Evolutionary conservation across 2,888 invertebrate genomes (phyloP).

Genomic region (Synanthedon myopaeformis): DNA sequence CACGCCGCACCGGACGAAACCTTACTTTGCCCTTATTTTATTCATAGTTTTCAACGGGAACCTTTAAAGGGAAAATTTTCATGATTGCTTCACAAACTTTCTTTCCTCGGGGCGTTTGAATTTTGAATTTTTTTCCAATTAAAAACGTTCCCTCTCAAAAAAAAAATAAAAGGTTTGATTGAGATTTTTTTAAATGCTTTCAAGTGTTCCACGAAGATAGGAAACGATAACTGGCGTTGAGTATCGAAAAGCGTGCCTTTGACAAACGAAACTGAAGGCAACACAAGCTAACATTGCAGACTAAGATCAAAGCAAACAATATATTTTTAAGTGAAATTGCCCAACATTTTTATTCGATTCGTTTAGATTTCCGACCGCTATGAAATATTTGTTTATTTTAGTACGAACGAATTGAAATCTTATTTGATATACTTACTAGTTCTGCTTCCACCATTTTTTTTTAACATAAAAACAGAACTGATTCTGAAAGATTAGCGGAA

Average conservation of each 20-base stretch:
- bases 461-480: too few species aligned
- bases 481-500: too few species aligned
- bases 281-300: constrained; percentile 10
- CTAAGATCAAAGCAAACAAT: constrained; percentile 11
- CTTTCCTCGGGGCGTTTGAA: constrained; percentile 5
- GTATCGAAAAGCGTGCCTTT: not conserved
- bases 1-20: constrained; percentile 13
- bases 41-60: constrained; percentile 22
- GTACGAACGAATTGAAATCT: not conserved
- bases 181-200: not conserved
- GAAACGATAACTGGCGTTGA: not conserved
- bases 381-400: too few species aligned
- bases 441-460: too few species aligned
- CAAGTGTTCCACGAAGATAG: not conserved
- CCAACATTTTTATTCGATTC: too few species aligned
- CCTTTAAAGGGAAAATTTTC: constrained; percentile 19
- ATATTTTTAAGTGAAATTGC: constrained; percentile 3
- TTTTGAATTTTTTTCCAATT: constrained; percentile 6
- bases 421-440: not conserved
- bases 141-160: constrained; percentile 2
- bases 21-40: constrained; percentile 17
- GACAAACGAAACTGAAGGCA: not conserved
- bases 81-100: constrained; percentile 20
- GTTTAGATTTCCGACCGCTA: too few species aligned
- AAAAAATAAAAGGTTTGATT: not conserved